phyloP scores from a whole-genome alignment of 2,888 invertebrate species.

The Oligia latruncula region DNA sequence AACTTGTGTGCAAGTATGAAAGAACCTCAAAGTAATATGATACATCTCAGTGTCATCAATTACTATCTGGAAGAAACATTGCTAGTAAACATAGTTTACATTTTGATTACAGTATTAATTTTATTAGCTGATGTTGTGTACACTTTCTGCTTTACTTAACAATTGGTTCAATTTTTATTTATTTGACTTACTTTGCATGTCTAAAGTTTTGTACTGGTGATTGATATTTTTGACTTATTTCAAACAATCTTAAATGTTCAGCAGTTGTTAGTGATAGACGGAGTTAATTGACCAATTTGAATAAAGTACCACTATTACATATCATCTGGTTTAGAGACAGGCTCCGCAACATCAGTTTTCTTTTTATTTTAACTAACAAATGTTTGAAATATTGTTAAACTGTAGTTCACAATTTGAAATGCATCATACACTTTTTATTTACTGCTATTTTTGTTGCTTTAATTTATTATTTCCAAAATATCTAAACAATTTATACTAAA shows the following conservation, averaged over 20 bases:
- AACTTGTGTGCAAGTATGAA: constrained; percentile 34
- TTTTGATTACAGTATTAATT: constrained; percentile 11
- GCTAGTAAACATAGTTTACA: constrained; percentile 36
- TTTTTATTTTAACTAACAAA: background rate
- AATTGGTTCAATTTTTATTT: background rate
- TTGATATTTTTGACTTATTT: background rate
- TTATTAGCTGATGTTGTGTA: constrained; percentile 15
- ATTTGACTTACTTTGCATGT: background rate
- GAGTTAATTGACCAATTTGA: background rate
- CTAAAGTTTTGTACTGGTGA: background rate
- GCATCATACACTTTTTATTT: background rate
- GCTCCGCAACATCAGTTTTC: background rate
- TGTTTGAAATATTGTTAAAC: background rate
- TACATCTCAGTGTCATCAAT: constrained; percentile 44
- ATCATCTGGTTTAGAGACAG: background rate
- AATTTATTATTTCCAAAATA: background rate
- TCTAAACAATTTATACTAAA: background rate
- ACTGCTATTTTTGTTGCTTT: background rate
- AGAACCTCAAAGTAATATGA: constrained; percentile 43
- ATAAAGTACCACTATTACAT: background rate
- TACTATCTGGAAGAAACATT: constrained; percentile 31
- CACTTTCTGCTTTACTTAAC: background rate
- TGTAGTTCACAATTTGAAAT: background rate
- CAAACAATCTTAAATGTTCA: background rate
- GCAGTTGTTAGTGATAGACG: background rate